Evolutionary conservation across 35 echinoderm and acorn worm species (phyloP).

Genomic region (Anneissia japonica): DNA sequence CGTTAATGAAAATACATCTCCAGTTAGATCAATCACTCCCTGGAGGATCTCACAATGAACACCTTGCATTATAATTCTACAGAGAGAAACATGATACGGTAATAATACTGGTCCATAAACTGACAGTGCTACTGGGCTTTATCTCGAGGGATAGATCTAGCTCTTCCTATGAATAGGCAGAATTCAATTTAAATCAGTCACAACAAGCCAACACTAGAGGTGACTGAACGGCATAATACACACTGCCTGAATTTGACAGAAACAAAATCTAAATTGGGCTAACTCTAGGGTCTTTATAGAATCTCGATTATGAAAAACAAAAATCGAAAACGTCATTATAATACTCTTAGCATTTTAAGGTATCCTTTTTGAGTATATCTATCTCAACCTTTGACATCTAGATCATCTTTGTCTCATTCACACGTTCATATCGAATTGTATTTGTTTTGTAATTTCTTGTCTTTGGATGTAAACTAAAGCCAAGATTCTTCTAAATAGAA

Average conservation of each 20-base stretch:
- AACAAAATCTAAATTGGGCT: too few species aligned
- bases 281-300: too few species aligned
- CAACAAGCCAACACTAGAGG: not conserved
- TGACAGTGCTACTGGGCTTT: not conserved
- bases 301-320: too few species aligned
- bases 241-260: not conserved
- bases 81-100: not conserved
- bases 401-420: not conserved
- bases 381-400: too few species aligned
- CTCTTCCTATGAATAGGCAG: not conserved
- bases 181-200: not conserved
- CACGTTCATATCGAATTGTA: not conserved
- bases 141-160: not conserved
- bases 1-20: not conserved
- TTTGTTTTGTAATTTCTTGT: not conserved
- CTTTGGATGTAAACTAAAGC: not conserved
- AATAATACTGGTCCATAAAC: not conserved
- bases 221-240: not conserved
- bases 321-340: too few species aligned
- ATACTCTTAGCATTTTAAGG: too few species aligned
- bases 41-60: not conserved
- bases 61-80: not conserved
- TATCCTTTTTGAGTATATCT: too few species aligned
- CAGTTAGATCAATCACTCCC: not conserved
- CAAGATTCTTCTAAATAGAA: not conserved